phyloP scores from a whole-genome alignment of 1,140 invertebrate species.

The Drosophila athabasca region DNA sequence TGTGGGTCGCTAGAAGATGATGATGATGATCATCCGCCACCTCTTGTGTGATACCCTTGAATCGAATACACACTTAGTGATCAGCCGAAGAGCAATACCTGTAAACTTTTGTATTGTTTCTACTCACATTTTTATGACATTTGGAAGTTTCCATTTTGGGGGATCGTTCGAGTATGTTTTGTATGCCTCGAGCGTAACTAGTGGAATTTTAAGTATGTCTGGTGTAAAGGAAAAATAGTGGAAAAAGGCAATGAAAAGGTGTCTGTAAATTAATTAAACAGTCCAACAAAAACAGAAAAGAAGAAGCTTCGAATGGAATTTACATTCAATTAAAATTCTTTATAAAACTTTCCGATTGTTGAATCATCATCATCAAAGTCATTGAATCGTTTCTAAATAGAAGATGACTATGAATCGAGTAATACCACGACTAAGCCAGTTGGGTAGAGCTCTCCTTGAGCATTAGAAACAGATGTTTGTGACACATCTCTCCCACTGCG shows the following conservation, averaged over 20 bases:
- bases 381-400: constrained; percentile 2
- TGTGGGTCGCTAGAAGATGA: no score
- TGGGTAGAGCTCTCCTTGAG: neutral
- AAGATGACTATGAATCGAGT: constrained; percentile 13
- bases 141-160: constrained; percentile 47
- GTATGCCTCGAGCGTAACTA: constrained; percentile 50
- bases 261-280: constrained; percentile 38
- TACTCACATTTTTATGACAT: constrained; percentile 44
- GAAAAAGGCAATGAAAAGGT: constrained; percentile 30
- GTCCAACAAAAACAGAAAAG: constrained; percentile 28
- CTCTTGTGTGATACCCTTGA: constrained; percentile 7
- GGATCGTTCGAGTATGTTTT: constrained; percentile 7
- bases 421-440: neutral
- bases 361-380: constrained; percentile 37
- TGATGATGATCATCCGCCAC: no score
- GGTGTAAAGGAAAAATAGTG: constrained; percentile 21
- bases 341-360: constrained; percentile 15
- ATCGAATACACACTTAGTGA: neutral
- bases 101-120: constrained; percentile 30
- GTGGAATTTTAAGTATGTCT: constrained; percentile 59
- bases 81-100: constrained; percentile 51
- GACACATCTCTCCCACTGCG: neutral
- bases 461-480: neutral
- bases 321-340: constrained; percentile 20
- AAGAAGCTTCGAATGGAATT: constrained; percentile 26